Conservation (phyloP, 2,797 vertebrate genomes). For the Paramormyrops hopkinsi region DNA sequence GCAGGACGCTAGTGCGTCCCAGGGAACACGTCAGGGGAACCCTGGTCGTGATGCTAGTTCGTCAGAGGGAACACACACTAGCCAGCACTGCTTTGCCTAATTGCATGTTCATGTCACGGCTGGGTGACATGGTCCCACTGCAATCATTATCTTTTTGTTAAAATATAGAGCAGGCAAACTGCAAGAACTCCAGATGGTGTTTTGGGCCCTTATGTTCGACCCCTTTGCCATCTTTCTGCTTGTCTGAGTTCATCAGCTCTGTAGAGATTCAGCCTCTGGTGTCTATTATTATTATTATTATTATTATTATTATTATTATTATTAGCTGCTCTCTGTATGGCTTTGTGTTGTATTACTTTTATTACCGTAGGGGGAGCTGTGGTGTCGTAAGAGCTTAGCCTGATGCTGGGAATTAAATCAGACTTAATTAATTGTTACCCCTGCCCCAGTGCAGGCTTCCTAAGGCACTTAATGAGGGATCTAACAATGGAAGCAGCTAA, state of each 20-base stretch:
- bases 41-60: no score
- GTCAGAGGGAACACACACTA: neutral
- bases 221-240: neutral
- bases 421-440: neutral
- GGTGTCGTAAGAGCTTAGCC: neutral
- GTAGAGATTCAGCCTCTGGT: neutral
- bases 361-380: neutral
- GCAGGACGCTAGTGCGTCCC: neutral
- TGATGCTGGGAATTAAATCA: neutral
- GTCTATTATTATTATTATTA: no score
- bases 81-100: neutral
- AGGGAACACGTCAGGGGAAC: no score
- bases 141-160: neutral
- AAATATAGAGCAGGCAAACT: neutral
- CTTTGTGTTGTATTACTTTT: neutral
- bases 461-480: neutral
- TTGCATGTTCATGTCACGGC: neutral
- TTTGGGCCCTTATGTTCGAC: neutral
- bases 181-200: neutral
- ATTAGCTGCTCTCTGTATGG: neutral
- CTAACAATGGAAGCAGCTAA: neutral
- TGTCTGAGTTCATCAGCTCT: neutral
- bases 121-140: neutral
- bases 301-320: no score
- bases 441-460: neutral